Percentiles rank a stretch among this genome's conserved stretches.
phyloP scores from a whole-genome alignment of 2,797 vertebrate species.

The Taeniopygia guttata region DNA sequence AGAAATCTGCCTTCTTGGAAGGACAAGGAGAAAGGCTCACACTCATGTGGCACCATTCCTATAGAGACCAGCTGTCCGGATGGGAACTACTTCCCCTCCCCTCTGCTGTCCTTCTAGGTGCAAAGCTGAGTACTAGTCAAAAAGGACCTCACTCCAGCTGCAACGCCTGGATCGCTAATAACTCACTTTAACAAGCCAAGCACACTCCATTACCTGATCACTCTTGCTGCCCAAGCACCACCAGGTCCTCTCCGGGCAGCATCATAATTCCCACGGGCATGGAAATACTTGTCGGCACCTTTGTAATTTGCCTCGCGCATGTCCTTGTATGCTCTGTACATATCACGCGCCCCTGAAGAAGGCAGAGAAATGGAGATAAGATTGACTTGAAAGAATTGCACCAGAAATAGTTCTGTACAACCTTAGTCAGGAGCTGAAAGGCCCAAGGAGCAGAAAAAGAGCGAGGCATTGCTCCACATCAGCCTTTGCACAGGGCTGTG shows the following conservation, averaged over 20 bases:
- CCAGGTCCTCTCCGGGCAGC: conserved; percentile 58
- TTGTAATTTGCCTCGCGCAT: conserved; percentile 34
- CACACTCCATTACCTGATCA: conserved; percentile 35
- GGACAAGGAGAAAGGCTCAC: not conserved
- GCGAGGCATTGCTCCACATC: not conserved
- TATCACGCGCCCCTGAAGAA: conserved; percentile 32
- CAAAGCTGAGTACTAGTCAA: not conserved
- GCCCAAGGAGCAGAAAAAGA: not conserved
- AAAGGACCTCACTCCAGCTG: not conserved
- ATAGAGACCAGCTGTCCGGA: fast-evolving
- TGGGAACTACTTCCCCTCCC: not conserved
- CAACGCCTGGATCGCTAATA: no score
- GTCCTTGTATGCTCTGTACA: conserved; percentile 19
- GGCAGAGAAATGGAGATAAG: not conserved
- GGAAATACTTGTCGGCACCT: conserved; percentile 58
- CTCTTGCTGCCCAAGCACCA: conserved; percentile 28
- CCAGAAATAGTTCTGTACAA: not conserved
- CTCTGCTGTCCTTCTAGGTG: not conserved
- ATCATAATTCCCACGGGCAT: conserved; percentile 61
- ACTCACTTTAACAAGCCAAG: not conserved
- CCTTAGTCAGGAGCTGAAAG: not conserved
- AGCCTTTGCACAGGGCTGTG: not conserved
- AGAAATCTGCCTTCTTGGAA: not conserved
- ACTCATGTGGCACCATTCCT: not conserved
- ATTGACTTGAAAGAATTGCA: not conserved